Conservation (phyloP, 2,888 invertebrate genomes). For the Polylopha cassiicola region DNA sequence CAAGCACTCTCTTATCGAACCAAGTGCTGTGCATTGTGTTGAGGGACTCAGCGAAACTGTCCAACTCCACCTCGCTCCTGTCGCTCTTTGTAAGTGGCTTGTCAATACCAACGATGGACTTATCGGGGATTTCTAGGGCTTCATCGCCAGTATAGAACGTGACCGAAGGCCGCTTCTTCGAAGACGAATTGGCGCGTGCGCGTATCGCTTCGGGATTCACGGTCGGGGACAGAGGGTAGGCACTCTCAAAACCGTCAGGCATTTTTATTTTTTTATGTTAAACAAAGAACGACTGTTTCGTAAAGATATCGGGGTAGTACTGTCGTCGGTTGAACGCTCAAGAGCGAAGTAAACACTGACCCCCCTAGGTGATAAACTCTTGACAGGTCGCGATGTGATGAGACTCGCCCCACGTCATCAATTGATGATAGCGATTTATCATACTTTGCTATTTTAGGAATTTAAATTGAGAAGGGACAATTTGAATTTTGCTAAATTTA, state of each 20-base stretch:
- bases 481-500: no score
- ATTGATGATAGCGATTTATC: no score
- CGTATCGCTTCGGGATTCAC: constrained; percentile 73
- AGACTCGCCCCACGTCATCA: constrained; percentile 14
- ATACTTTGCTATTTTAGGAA: background rate
- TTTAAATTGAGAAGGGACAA: background rate
- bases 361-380: constrained; percentile 54
- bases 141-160: constrained; percentile 62
- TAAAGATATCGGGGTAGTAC: constrained; percentile 33
- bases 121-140: constrained; percentile 66
- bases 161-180: constrained; percentile 57
- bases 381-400: constrained; percentile 51
- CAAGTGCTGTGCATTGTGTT: constrained; percentile 64
- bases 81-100: constrained; percentile 59
- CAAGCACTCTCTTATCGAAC: constrained; percentile 76
- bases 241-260: constrained; percentile 78
- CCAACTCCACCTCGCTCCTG: constrained; percentile 71
- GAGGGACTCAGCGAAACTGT: constrained; percentile 75
- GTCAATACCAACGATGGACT: constrained; percentile 57
- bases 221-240: constrained; percentile 72
- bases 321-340: constrained; percentile 27
- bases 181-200: constrained; percentile 76
- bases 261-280: constrained; percentile 43
- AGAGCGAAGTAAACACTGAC: constrained; percentile 50
- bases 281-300: constrained; percentile 24